These are phyloP conservation scores for Pissodes strobi DNA, from an alignment of 1,140 invertebrate genomes.

Conservation along the genomic window DNA sequence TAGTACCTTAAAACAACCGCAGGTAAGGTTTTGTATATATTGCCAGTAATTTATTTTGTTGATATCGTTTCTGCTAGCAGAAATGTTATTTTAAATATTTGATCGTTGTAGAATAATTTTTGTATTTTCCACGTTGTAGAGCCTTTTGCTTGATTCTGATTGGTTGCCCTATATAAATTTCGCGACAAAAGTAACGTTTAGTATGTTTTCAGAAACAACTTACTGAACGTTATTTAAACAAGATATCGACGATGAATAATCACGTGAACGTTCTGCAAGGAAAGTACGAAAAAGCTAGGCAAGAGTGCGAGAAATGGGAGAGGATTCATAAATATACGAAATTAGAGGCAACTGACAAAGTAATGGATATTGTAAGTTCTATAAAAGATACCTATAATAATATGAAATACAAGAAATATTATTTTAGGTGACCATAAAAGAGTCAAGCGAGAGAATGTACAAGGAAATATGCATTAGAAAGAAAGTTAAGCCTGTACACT, in stretches of 20 bases:
- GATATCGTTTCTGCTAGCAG: no score
- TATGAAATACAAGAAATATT: neutral
- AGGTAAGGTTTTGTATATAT: no score
- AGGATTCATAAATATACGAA: slow-evolving; percentile 14
- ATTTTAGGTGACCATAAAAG: slow-evolving; percentile 26
- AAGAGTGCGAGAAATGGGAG: slow-evolving; percentile 30
- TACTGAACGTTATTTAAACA: neutral
- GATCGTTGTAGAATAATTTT: no score
- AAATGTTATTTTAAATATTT: no score
- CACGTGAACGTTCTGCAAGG: slow-evolving; percentile 13
- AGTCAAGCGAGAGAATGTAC: slow-evolving; percentile 25
- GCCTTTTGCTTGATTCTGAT: no score
- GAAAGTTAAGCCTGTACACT: slow-evolving; percentile 8
- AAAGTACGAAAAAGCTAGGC: slow-evolving; percentile 25
- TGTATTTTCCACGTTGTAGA: no score
- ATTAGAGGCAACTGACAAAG: neutral
- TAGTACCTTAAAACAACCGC: no score
- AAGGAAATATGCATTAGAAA: slow-evolving; percentile 35
- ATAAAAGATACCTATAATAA: no score
- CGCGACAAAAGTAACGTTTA: no score
- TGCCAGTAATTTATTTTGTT: no score
- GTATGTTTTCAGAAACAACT: slow-evolving; percentile 17
- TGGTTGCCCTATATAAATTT: no score
- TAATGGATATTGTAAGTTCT: slow-evolving; percentile 13
- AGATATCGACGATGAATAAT: slow-evolving; percentile 25